Percentiles rank a stretch among this genome's conserved stretches.
These are phyloP conservation scores for Sebastes trivittatus DNA, from an alignment of 2,797 vertebrate species.

Conservation along the genomic window DNA sequence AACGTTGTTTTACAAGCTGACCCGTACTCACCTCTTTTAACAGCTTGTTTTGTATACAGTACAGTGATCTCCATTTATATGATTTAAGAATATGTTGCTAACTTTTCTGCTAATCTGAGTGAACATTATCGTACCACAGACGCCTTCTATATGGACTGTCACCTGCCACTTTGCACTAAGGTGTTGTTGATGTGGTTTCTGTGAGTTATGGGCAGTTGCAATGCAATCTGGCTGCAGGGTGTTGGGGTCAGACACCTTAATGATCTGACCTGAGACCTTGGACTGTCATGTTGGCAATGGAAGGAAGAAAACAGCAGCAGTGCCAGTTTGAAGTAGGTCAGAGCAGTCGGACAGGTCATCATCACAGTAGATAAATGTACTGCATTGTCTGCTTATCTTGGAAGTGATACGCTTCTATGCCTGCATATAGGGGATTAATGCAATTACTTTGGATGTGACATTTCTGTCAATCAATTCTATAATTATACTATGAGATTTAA, in stretches of 20 bases:
- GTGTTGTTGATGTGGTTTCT: neutral
- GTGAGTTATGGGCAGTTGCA: slow-evolving; percentile 47
- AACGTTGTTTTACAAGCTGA: neutral
- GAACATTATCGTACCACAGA: neutral
- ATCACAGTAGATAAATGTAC: slow-evolving; percentile 4
- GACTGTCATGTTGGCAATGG: slow-evolving; percentile 13
- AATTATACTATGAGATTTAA: slow-evolving; percentile 26
- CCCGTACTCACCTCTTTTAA: neutral
- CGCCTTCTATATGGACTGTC: neutral
- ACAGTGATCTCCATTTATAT: neutral
- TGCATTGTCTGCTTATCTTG: neutral
- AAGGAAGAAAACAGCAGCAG: neutral
- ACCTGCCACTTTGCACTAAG: neutral
- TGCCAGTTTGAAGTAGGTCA: neutral
- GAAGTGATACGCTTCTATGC: neutral
- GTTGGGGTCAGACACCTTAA: slow-evolving; percentile 32
- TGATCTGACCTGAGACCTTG: slow-evolving; percentile 48
- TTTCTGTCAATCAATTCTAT: slow-evolving; percentile 34
- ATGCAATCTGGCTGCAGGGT: slow-evolving; percentile 45
- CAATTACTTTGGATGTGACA: slow-evolving; percentile 31
- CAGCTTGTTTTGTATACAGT: neutral
- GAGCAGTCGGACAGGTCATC: slow-evolving; percentile 13
- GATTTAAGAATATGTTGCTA: neutral
- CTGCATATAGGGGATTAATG: slow-evolving; percentile 9
- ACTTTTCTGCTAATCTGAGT: neutral